Base-by-base conservation (phyloP, 2,113 vertebrate genomes). In the Nannobrachium achirus region DNA sequence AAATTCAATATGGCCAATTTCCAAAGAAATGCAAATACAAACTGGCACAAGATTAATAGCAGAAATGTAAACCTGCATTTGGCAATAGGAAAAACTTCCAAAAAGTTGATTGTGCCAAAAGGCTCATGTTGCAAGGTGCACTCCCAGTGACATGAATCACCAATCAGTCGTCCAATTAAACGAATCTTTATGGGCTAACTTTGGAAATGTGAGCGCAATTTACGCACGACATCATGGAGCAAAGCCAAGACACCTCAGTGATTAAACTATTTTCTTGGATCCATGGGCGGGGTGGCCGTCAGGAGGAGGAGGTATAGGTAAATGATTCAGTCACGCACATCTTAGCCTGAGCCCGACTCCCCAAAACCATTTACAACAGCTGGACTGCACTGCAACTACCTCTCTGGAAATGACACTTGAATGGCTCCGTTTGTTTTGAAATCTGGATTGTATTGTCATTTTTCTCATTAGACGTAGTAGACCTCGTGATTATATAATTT, bases 311-410 rank as follows among this genome's bases (percentile, higher is more conserved):
- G 44, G 48, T 42, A 48, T 69, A 63, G 48, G 69, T 51, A 66
- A 53, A 46, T 25, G 51, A 51, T 57, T 6, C 59, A 63, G 78
- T 76, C 75, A 80, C 67, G 78, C 78, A 72, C 65, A 65, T 71
- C 18, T 56, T 8, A 48, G 64, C 8, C 41, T 10, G 39, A 48
- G 64, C 8, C 41, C 10, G 39, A 8, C 57, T 62, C 49, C 48
- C 42, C 57, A 18, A 59, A 59, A 19, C 57, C 57, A 59, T 59
- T n/a, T 59, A 44, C 16, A 42, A 42, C 40, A 42, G 11, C 19
- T 38, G 53, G 20, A 56, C 53, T 33, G 8, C 49, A 51, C 49
- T 51, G 8, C 7, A 51, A 38, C 8, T 18, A 59, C 15, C 40
- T 20, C 13, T 57, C 33, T 7, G 33, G 40, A 59, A 52, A 16